Evolutionary conservation across 2,113 vertebrate species (phyloP).

Genomic region (Podiceps cristatus): DNA sequence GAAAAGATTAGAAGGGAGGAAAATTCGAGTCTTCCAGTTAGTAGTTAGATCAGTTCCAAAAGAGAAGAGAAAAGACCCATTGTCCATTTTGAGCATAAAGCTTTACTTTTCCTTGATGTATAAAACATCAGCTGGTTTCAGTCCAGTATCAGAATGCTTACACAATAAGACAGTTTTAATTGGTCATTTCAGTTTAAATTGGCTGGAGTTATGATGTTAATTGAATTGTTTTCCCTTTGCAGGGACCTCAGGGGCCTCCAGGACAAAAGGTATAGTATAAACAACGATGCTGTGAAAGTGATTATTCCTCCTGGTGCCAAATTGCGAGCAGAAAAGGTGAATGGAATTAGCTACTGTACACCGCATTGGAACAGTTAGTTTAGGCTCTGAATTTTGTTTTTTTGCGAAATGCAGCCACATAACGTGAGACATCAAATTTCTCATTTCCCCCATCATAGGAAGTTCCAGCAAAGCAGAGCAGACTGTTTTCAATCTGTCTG

Average conservation of each 20-base stretch:
- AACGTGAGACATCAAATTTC: constrained; percentile 47
- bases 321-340: constrained; percentile 11
- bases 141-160: constrained; percentile 43
- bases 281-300: constrained; percentile 50
- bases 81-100: constrained; percentile 19
- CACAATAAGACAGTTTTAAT: constrained; percentile 53
- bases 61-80: background rate
- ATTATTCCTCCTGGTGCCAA: constrained; percentile 44
- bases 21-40: background rate
- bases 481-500: constrained; percentile 66
- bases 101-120: constrained; percentile 26
- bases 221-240: constrained; percentile 78
- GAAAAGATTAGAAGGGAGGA: background rate
- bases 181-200: constrained; percentile 68
- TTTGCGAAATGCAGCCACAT: constrained; percentile 46
- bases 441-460: constrained; percentile 47
- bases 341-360: constrained; percentile 63
- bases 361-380: background rate
- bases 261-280: constrained; percentile 89
- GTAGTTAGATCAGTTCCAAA: constrained; percentile 35
- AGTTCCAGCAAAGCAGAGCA: constrained; percentile 16
- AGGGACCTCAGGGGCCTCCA: constrained; percentile 92
- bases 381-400: constrained; percentile 26
- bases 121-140: constrained; percentile 51
- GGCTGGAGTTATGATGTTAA: constrained; percentile 73